A percentile compares a stretch with the other conserved stretches of the same genome.
Evolutionary conservation across 2,888 invertebrate species (phyloP).

Genomic region (Drosophila gaucha): DNA sequence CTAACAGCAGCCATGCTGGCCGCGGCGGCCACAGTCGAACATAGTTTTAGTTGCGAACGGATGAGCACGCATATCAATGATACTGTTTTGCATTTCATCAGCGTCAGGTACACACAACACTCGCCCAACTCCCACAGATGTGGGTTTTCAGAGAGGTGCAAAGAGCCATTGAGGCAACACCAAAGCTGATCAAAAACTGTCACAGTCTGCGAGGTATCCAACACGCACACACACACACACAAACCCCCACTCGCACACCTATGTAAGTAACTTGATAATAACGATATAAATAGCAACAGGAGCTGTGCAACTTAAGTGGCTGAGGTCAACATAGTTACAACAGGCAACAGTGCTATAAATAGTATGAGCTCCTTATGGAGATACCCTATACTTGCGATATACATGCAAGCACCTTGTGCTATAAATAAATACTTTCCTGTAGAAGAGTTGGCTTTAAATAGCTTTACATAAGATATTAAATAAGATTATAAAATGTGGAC

Average conservation of each 20-base stretch:
- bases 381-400: neutral
- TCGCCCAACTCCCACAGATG: neutral
- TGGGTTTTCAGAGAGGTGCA: too few species aligned
- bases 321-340: slow-evolving; percentile 24
- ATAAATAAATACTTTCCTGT: too few species aligned
- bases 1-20: too few species aligned
- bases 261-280: neutral
- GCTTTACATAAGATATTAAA: too few species aligned
- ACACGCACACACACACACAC: neutral
- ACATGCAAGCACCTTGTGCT: too few species aligned
- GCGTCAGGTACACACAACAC: too few species aligned
- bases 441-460: too few species aligned
- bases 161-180: neutral
- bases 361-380: neutral
- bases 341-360: neutral
- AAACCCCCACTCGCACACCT: neutral
- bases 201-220: neutral
- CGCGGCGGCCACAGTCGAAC: too few species aligned
- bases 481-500: too few species aligned
- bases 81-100: slow-evolving; percentile 1
- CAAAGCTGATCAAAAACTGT: slow-evolving; percentile 1
- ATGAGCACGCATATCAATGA: slow-evolving; percentile 3
- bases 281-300: slow-evolving; percentile 14
- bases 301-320: slow-evolving; percentile 9
- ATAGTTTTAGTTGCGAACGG: neutral